Conservation (phyloP, 64 coral and sea anemone genomes). For the Dendronephthya gigantea region DNA sequence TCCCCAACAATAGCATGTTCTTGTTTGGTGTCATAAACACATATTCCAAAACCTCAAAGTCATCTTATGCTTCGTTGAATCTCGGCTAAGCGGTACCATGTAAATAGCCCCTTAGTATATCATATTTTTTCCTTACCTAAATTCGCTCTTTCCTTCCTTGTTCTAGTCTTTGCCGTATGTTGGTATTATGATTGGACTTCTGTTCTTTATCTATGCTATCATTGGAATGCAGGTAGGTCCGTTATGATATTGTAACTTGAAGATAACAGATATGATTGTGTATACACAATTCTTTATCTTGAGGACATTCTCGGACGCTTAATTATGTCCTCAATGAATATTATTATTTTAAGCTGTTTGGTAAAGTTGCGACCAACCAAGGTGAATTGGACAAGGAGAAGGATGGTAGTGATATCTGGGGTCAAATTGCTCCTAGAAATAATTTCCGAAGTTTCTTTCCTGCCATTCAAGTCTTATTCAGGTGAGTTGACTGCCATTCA, state of each 20-base stretch:
- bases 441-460: slow-evolving; percentile 75
- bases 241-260: not conserved
- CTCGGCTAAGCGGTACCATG: too few species aligned
- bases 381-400: slow-evolving; percentile 3
- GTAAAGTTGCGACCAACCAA: slow-evolving; percentile 60
- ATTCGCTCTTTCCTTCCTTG: not conserved
- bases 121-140: not conserved
- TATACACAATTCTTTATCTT: too few species aligned
- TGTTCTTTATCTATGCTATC: slow-evolving; percentile 51
- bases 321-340: too few species aligned
- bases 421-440: slow-evolving; percentile 44
- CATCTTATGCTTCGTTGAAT: too few species aligned
- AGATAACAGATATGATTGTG: not conserved
- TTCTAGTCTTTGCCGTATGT: slow-evolving; percentile 44
- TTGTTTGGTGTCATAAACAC: too few species aligned
- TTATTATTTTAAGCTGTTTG: slow-evolving; percentile 75
- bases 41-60: too few species aligned
- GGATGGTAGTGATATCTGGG: slow-evolving; percentile 21
- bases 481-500: slow-evolving; percentile 10
- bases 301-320: too few species aligned
- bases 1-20: too few species aligned
- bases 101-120: too few species aligned
- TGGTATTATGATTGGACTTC: slow-evolving; percentile 40
- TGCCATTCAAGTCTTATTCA: slow-evolving; percentile 87
- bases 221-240: slow-evolving; percentile 45